Base-by-base conservation (phyloP, 2,113 vertebrate genomes). In the Talpa occidentalis region DNA sequence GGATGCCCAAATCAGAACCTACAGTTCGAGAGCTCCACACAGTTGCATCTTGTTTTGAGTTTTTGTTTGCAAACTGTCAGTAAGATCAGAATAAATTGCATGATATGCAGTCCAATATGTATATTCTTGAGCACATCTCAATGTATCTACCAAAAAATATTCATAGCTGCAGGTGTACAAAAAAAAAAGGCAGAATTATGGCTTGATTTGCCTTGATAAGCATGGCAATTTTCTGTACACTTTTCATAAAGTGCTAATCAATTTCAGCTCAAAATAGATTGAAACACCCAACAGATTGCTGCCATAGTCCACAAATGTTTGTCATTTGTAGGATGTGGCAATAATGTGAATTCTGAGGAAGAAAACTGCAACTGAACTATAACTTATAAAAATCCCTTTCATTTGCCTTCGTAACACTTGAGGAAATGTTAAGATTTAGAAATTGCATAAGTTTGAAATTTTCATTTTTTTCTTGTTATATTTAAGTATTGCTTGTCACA, bases 11-110 rank as follows among this genome's bases (percentile, higher is more conserved):
- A 97, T 85, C 93, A 96, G 92, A 97, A 98, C 97, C 84, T 81
- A 97, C 94, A 97, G 97, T 66, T 89, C 37, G 77, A 88, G 59
- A 97, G 95, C 83, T 94, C 74, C 95, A 97, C 96, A 95, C 60
- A 96, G 98, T 97, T 98, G 96, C 95, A 88, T 95, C 95, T 81
- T 94, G 95, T 96, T 89, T 93, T 69, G 93, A 97, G 35, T 5
- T 97, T 97, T 96, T 97, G 93, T 97, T 98, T 96, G 96, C 93
- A 97, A 97, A 91, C 97, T 97, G 96, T 98, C 96, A 98, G n/a
- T n/a, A 95, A 93, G 96, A 89, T 96, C 96, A 97, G 92, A 87
- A 94, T 82, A 97, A 98, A 96, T 74, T 94, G 96, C 60, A 93
- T 59, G 91, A 97, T 52, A 97, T 94, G 56, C 2, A 60, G 86